Base-by-base conservation (phyloP, 2,888 invertebrate genomes). In the Chelonus formosanus region DNA sequence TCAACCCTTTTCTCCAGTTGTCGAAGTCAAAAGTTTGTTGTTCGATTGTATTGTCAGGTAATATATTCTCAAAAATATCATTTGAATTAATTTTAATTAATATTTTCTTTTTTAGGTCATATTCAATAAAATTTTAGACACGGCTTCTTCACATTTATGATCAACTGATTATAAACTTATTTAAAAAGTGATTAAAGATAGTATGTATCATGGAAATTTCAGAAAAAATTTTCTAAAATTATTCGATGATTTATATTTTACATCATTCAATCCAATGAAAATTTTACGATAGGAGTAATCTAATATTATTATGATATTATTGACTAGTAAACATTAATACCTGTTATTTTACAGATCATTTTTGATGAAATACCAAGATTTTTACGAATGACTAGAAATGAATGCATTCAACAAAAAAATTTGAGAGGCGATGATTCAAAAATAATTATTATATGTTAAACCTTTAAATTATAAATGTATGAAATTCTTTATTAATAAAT, bases 11-110 rank as follows among this genome's bases (percentile, higher is more conserved):
- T 92, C 7, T 89, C 91, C 0, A 90, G 91, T 84, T 91, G 92
- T 44, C 93, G 95, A 90, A 93, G 93, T 0, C 92, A 95, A 65
- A 89, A 94, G 79, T 96, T 94, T 80, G 91, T 89, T 74, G 88
- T 92, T 4, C 87, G 96, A 52, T 85, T 94, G 2, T 89, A 92
- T 78, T 91, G 94, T 2, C 95, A 96, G 83, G 90, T 90, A 40
- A 60, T 32, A 52, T 53, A 36, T 43, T 59, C 61, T 67, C 48
- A 44, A 59, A 65, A 57, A 60, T 7, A 60, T 61, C 47, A 58
- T 67, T 61, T 68, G 45, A 61, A 47, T 67, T 43, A n/a, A 68
- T 60, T 71, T n/a, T 84, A 85, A 73, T 73, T 88, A 53, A 44
- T 20, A 58, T 50, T n/a, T 52, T 63, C 54, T 82, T 67, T 84